Conservation (phyloP, 2,888 invertebrate species). For the Marronus borbonicus region DNA sequence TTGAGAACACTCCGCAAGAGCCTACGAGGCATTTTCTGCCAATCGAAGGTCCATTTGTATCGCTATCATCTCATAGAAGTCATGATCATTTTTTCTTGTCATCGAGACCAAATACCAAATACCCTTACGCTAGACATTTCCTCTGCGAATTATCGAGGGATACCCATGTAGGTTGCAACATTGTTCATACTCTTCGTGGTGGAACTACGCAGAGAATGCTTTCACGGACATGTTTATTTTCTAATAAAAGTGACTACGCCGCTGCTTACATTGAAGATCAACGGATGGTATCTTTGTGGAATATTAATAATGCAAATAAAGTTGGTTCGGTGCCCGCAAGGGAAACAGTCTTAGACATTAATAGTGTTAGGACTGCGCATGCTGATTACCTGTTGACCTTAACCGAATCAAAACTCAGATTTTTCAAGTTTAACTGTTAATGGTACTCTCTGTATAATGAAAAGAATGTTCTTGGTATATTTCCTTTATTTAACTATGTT, state of each 20-base stretch:
- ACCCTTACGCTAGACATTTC: conserved; percentile 74
- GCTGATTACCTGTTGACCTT: conserved; percentile 76
- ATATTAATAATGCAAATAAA: conserved; percentile 73
- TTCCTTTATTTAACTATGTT: background rate
- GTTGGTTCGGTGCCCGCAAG: conserved; percentile 75
- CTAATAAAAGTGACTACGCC: conserved; percentile 75
- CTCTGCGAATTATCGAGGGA: conserved; percentile 71
- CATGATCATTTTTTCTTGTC: conserved; percentile 81
- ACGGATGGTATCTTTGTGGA: conserved; percentile 78
- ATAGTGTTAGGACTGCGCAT: conserved; percentile 73
- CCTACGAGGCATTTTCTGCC: conserved; percentile 73
- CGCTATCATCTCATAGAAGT: conserved; percentile 78
- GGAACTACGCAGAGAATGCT: conserved; percentile 79
- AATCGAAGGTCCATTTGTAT: conserved; percentile 83
- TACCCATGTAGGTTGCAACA: conserved; percentile 73
- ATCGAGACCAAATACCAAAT: conserved; percentile 76
- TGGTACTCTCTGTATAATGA: background rate
- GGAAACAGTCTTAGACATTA: conserved; percentile 80
- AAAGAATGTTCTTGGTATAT: background rate
- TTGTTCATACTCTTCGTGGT: conserved; percentile 77
- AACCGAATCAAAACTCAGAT: conserved; percentile 77
- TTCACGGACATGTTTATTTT: conserved; percentile 77
- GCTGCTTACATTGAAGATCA: conserved; percentile 84
- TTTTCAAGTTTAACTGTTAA: conserved; percentile 73
- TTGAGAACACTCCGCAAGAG: conserved; percentile 69